Base-by-base conservation (phyloP, 2,797 vertebrate genomes). In the Amblyopsis hoosieri region DNA sequence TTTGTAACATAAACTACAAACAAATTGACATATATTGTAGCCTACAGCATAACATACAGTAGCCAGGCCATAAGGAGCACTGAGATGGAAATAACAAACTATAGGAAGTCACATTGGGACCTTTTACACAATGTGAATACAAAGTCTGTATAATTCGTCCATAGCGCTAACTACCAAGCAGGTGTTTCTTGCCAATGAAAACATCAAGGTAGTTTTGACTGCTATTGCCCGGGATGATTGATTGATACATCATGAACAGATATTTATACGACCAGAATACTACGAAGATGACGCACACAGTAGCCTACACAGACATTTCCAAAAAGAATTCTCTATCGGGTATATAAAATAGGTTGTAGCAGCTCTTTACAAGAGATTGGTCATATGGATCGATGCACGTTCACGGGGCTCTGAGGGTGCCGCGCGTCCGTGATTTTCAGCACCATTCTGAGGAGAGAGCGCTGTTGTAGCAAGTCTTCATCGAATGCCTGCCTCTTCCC, bases 331-430 rank as follows among this genome's bases (percentile, higher is more conserved):
- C 7, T 10, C 0, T 7, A 42, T 9, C 8, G 37, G 37, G 8
- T 9, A 42, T 9, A 42, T 9, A 9, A 42, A 85, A 85, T 67
- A 60, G 76, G 74, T 72, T 78, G 78, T 82, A 83, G 84, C 85
- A 42, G 37, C 89, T 87, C 79, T 83, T 76, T 56, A 66, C 87
- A 86, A 74, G 78, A 78, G 75, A 91, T 92, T 90, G 88, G 88
- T 68, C 84, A 55, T 42, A 42, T 45, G 60, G 86, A 89, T 89
- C 82, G 81, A 87, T 80, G 89, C 91, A 83, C 90, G 89, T 76
- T 83, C 91, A 54, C 89, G 76, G 50, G 60, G 67, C 76, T 69
- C 45, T 17, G 72, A 67, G 70, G 82, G 58, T 69, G 54, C 64
- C 52, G 84, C 89, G 89, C 84, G 81, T 83, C 71, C 73, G 75